Evolutionary conservation across 2,888 invertebrate species (phyloP).

Genomic region (Apamea monoglypha): DNA sequence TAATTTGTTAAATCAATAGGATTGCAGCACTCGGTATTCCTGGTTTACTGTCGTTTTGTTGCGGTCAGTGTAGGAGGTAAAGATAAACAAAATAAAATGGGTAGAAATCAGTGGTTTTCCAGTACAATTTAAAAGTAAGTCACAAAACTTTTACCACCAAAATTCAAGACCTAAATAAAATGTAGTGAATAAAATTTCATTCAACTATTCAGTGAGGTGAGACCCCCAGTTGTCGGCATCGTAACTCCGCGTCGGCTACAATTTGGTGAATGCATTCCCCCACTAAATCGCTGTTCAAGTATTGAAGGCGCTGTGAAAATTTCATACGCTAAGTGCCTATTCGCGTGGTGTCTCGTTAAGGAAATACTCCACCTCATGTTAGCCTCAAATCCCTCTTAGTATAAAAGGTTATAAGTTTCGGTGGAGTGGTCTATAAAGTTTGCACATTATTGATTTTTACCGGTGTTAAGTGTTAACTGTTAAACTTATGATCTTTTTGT

Average conservation of each 20-base stretch:
- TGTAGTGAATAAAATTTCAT: conserved; percentile 38
- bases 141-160: conserved; percentile 7
- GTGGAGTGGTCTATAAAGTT: conserved; percentile 42
- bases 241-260: conserved; percentile 72
- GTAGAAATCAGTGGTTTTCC: not conserved
- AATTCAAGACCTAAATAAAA: conserved; percentile 32
- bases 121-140: not conserved
- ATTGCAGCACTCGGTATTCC: not conserved
- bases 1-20: not conserved
- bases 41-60: not conserved
- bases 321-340: conserved; percentile 84
- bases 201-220: conserved; percentile 49
- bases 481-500: conserved; percentile 2
- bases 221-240: conserved; percentile 64
- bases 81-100: not conserved
- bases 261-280: conserved; percentile 82
- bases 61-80: not conserved
- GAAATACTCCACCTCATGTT: conserved; percentile 72
- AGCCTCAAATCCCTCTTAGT: conserved; percentile 70
- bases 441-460: conserved; percentile 40
- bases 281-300: conserved; percentile 80
- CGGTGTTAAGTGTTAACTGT: conserved; percentile 1
- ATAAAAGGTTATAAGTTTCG: conserved; percentile 65
- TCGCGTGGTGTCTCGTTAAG: conserved; percentile 77
- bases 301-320: conserved; percentile 83